A percentile compares a stretch with the other conserved stretches of the same genome.
Evolutionary conservation across 2,888 invertebrate species (phyloP).

Genomic region (Sarcophaga rosellei): DNA sequence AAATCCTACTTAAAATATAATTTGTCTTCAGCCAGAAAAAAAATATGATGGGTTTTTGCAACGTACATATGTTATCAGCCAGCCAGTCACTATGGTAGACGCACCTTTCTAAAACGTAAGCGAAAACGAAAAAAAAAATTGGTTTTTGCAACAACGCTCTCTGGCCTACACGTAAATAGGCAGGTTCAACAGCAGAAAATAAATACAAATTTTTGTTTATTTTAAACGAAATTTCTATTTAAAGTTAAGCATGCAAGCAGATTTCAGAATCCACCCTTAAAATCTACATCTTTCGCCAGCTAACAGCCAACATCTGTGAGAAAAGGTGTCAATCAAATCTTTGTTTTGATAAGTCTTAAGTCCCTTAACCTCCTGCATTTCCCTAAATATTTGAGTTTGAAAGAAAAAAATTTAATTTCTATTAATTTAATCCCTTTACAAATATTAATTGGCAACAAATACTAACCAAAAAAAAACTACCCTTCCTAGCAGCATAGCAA

Average conservation of each 20-base stretch:
- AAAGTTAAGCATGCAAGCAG: neutral
- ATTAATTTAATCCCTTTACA: conserved; percentile 60
- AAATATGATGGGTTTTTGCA: conserved; percentile 25
- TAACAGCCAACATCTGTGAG: neutral
- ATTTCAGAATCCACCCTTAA: conserved; percentile 26
- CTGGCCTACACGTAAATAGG: conserved; percentile 7
- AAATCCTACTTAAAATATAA: conserved; percentile 66
- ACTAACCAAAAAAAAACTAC: neutral
- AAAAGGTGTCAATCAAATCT: conserved; percentile 60
- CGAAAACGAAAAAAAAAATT: neutral
- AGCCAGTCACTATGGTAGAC: conserved; percentile 52
- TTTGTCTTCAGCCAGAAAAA: conserved; percentile 49
- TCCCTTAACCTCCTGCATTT: neutral
- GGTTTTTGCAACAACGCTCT: neutral
- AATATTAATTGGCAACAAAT: conserved; percentile 60
- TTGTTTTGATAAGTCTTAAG: too few species aligned
- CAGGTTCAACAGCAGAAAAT: conserved; percentile 33
- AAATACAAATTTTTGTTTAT: neutral
- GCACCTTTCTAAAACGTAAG: conserved; percentile 56
- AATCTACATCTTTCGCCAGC: neutral
- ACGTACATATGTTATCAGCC: conserved; percentile 1
- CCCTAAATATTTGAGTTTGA: neutral
- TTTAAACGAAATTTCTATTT: neutral
- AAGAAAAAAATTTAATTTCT: conserved; percentile 52
- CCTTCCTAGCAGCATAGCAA: neutral